Evolutionary conservation across 2,113 vertebrate genomes (phyloP).

Genomic region (Tragelaphus strepsiceros): DNA sequence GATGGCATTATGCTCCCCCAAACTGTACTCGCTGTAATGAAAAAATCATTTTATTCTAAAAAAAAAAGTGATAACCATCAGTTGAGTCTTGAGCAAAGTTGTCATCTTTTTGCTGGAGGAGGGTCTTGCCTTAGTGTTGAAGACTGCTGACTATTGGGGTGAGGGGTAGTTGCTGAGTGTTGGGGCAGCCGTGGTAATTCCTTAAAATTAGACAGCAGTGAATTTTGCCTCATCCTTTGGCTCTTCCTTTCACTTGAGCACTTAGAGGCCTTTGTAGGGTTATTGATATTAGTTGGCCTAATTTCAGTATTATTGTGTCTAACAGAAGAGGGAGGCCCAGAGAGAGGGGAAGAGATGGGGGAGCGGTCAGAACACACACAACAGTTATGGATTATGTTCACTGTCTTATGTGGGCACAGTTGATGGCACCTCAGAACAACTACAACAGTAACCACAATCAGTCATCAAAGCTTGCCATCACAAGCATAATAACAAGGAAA

Average conservation of each 20-base stretch:
- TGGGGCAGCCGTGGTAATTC: not conserved
- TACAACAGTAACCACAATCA: not conserved
- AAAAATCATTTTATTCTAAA: not conserved
- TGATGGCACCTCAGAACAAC: not conserved
- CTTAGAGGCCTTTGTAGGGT: not conserved
- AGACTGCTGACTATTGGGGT: not conserved
- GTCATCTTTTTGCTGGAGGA: not conserved
- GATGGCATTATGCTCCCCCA: not conserved
- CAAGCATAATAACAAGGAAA: not conserved
- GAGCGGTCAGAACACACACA: not conserved
- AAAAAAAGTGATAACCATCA: not conserved
- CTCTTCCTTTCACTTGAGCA: not conserved
- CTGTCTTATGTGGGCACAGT: not conserved
- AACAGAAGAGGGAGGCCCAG: not conserved
- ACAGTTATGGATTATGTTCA: not conserved
- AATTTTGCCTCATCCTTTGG: not conserved
- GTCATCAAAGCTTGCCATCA: not conserved
- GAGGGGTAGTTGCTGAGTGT: not conserved
- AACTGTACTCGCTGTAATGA: not conserved
- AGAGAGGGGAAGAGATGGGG: not conserved
- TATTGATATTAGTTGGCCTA: not conserved
- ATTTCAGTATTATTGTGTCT: not conserved
- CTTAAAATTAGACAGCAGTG: not conserved
- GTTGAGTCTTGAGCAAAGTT: not conserved
- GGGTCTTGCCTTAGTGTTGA: not conserved